Conservation (phyloP, 2,797 vertebrate genomes). For the Pangasius sanitwongsei region DNA sequence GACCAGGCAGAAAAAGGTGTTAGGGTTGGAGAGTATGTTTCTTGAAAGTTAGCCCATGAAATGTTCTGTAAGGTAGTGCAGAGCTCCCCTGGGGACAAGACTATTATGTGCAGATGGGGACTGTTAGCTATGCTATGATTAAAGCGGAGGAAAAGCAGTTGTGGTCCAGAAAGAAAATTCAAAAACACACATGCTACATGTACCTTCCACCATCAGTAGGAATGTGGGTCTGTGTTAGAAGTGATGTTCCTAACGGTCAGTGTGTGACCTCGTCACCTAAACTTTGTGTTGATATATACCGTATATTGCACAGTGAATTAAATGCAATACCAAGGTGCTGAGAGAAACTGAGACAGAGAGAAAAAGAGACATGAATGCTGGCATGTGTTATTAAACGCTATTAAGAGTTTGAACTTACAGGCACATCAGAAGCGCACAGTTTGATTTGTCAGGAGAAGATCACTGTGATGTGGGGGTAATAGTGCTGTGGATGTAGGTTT, state of each 20-base stretch:
- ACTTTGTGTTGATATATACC: not conserved
- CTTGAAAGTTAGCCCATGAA: not conserved
- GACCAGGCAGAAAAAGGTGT: not conserved
- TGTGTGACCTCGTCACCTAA: not conserved
- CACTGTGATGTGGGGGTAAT: not conserved
- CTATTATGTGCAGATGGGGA: constrained; percentile 20
- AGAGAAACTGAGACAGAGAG: not conserved
- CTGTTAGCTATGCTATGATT: constrained; percentile 4
- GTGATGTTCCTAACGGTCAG: not conserved
- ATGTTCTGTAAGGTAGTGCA: not conserved
- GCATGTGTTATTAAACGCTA: not conserved
- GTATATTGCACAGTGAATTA: not conserved
- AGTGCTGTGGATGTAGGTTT: not conserved
- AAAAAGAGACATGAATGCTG: not conserved
- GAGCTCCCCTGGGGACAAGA: constrained; percentile 7
- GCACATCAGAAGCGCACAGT: not conserved
- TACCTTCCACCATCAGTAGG: not conserved
- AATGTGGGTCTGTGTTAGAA: not conserved
- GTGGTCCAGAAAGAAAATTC: constrained; percentile 3
- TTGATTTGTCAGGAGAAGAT: not conserved
- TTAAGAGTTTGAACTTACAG: not conserved
- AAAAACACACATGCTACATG: not conserved
- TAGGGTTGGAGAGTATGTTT: not conserved
- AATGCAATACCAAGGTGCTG: not conserved
- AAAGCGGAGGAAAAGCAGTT: not conserved